These are phyloP conservation scores for Andrena camellia DNA, from an alignment of 2,888 invertebrate species.

Conservation along the genomic window DNA sequence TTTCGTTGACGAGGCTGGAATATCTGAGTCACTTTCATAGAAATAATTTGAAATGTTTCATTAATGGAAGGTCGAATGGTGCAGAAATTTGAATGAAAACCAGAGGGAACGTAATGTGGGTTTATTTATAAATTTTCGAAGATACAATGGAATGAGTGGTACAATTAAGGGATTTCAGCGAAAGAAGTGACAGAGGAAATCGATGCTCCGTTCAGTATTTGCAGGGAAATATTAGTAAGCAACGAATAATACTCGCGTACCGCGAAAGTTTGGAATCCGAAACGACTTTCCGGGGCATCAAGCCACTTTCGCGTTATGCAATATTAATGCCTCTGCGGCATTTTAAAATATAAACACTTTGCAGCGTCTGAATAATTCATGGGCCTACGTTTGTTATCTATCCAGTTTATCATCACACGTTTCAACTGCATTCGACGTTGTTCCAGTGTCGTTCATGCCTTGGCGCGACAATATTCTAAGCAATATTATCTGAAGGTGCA, in stretches of 20 bases:
- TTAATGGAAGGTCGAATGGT: background rate
- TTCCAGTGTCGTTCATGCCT: background rate
- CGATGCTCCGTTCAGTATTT: background rate
- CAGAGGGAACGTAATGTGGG: background rate
- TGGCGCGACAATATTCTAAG: background rate
- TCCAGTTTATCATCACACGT: slow-evolving; percentile 48
- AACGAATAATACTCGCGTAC: slow-evolving; percentile 56
- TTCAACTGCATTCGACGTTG: slow-evolving; percentile 10
- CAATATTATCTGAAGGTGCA: background rate
- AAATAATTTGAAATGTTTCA: background rate
- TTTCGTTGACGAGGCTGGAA: background rate
- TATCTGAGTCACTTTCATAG: background rate
- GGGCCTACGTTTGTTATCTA: slow-evolving; percentile 49
- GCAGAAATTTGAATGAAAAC: background rate
- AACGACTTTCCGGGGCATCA: slow-evolving; percentile 60
- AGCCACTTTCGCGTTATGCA: slow-evolving; percentile 63
- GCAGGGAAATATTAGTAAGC: slow-evolving; percentile 61
- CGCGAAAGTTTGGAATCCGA: slow-evolving; percentile 59
- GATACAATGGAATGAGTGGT: background rate
- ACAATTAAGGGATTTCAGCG: background rate
- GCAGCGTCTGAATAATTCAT: slow-evolving; percentile 66
- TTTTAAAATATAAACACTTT: slow-evolving; percentile 72
- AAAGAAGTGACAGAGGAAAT: background rate
- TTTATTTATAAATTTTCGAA: too few relatives aligned
- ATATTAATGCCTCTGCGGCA: slow-evolving; percentile 68